Evolutionary conservation across 2,113 vertebrate genomes (phyloP).

Genomic region (Cyprinodon tularosa): DNA sequence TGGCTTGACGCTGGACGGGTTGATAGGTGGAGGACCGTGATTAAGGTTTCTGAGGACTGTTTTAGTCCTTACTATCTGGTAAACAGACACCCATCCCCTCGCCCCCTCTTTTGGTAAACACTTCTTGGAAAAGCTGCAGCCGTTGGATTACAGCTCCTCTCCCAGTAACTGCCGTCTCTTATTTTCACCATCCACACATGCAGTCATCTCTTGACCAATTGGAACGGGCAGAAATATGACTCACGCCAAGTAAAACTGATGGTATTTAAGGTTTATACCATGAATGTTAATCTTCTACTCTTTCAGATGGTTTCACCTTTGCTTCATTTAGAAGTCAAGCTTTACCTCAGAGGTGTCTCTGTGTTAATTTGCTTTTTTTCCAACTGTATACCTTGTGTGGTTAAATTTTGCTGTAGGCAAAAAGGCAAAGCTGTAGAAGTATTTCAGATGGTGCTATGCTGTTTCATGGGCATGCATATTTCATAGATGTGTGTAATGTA

Average conservation of each 20-base stretch:
- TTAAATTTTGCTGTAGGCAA: not conserved
- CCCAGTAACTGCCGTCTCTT: conserved; percentile 13
- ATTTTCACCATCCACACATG: conserved; percentile 7
- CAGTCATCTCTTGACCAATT: conserved; percentile 5
- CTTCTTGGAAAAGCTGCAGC: conserved; percentile 46
- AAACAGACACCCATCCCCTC: conserved; percentile 21
- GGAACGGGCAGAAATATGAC: conserved; percentile 29
- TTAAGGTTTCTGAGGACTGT: not conserved
- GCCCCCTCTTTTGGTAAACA: conserved; percentile 27
- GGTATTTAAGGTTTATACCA: conserved; percentile 25
- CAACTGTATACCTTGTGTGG: not conserved
- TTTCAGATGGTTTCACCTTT: conserved; percentile 9
- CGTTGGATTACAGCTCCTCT: conserved; percentile 49
- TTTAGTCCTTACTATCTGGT: conserved; percentile 34
- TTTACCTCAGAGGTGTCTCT: too few species aligned
- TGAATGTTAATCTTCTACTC: conserved; percentile 8
- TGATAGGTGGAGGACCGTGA: not conserved
- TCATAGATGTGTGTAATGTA: not conserved
- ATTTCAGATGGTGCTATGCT: not conserved
- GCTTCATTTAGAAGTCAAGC: conserved; percentile 1
- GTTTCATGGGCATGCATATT: not conserved
- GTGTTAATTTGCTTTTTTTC: not conserved
- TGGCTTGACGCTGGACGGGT: conserved; percentile 12
- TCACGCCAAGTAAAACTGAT: conserved; percentile 14
- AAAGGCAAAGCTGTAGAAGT: not conserved